Evolutionary conservation across 37 sponge, comb jelly and placozoan genomes (phyloP).

Genomic region (Chondrosia reniformis): DNA sequence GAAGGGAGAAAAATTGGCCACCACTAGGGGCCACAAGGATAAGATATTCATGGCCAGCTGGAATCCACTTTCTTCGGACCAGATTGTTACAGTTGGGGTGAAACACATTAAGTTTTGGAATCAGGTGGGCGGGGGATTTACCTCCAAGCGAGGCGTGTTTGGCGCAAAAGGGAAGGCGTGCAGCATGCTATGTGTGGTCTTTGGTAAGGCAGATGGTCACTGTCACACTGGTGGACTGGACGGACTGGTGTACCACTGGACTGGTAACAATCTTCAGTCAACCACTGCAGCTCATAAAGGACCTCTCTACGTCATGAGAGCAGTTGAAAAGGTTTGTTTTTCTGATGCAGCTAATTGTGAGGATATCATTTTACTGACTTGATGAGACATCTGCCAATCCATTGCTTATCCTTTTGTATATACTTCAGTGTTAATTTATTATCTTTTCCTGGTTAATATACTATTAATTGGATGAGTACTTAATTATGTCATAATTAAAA

Average conservation of each 20-base stretch:
- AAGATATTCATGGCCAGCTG: slow-evolving; percentile 87
- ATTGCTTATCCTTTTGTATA: no score
- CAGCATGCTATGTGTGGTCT: slow-evolving; percentile 88
- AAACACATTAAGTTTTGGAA: slow-evolving; percentile 98
- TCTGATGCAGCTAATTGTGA: neutral
- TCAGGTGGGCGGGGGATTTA: slow-evolving; percentile 84
- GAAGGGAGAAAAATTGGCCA: slow-evolving; percentile 81
- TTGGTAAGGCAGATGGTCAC: slow-evolving; percentile 31
- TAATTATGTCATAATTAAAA: no score
- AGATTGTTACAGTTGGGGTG: slow-evolving; percentile 88
- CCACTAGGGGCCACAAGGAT: slow-evolving; percentile 90
- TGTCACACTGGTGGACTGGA: slow-evolving; percentile 69
- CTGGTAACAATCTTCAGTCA: slow-evolving; percentile 29
- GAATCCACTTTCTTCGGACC: slow-evolving; percentile 64
- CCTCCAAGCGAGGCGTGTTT: slow-evolving; percentile 89
- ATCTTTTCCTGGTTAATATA: neutral
- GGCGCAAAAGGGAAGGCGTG: slow-evolving; percentile 64
- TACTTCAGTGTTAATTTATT: neutral
- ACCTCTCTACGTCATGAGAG: slow-evolving; percentile 71
- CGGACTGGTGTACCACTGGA: slow-evolving; percentile 86
- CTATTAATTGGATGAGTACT: no score
- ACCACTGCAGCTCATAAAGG: slow-evolving; percentile 76
- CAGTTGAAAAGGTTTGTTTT: slow-evolving; percentile 72
- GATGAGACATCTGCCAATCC: no score
- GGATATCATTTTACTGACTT: no score